A percentile compares a stretch with the other conserved stretches of the same genome.
These are phyloP conservation scores for Choloepus didactylus DNA, from an alignment of 2,797 vertebrate species.

Conservation along the genomic window DNA sequence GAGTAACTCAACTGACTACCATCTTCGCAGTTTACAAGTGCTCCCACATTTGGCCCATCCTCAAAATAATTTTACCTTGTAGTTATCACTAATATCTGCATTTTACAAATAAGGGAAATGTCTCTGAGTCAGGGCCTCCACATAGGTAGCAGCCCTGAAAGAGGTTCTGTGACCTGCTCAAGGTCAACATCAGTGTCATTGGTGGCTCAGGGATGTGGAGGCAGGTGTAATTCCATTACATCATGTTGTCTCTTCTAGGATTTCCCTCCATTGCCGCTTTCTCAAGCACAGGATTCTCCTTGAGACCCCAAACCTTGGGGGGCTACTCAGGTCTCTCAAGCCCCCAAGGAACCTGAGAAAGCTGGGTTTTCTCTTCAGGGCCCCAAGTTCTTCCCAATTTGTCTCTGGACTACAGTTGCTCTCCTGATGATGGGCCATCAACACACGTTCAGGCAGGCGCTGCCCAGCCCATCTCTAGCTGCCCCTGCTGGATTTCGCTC, in stretches of 20 bases:
- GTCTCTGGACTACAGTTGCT: background rate
- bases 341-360: background rate
- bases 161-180: background rate
- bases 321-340: background rate
- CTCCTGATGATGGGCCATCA: background rate
- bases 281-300: background rate
- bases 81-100: background rate
- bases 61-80: background rate
- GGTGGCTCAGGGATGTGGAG: background rate
- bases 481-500: background rate
- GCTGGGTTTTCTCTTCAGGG: no score
- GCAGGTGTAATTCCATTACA: background rate
- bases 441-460: accelerated
- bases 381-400: background rate
- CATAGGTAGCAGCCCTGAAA: background rate
- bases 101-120: background rate
- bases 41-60: background rate
- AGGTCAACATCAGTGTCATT: background rate
- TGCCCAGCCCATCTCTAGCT: background rate
- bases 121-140: background rate
- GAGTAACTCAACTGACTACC: background rate
- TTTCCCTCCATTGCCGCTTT: background rate
- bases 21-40: background rate
- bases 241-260: background rate
- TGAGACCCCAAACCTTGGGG: background rate